Evolutionary conservation across 1,140 invertebrate genomes (phyloP).

Genomic region (Polyergus mexicanus): DNA sequence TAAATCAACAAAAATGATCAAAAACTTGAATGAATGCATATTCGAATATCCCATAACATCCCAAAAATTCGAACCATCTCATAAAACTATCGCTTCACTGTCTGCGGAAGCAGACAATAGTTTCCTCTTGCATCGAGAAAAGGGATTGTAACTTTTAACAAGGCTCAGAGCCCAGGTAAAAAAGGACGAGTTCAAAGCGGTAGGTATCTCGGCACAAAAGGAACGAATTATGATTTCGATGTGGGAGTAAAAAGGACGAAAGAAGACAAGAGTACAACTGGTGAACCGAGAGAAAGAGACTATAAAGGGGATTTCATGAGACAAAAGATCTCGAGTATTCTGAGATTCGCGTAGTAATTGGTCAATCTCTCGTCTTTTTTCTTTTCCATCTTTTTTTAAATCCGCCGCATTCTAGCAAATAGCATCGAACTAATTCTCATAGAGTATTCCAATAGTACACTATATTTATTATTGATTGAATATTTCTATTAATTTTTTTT

Average conservation of each 20-base stretch:
- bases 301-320: conserved; percentile 54
- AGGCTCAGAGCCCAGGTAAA: conserved; percentile 27
- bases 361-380: conserved; percentile 57
- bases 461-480: background rate
- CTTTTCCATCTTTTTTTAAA: background rate
- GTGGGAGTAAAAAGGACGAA: conserved; percentile 42
- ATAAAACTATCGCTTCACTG: background rate
- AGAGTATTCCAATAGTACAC: background rate
- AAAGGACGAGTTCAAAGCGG: conserved; percentile 42
- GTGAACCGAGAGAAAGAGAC: background rate
- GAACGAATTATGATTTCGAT: conserved; percentile 60
- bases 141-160: conserved; percentile 50
- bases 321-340: conserved; percentile 63
- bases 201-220: conserved; percentile 41
- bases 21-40: background rate
- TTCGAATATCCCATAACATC: too few species aligned
- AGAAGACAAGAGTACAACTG: conserved; percentile 10
- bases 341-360: conserved; percentile 68
- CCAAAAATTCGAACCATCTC: background rate
- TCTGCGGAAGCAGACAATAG: conserved; percentile 2
- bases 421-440: background rate
- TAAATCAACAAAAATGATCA: too few species aligned
- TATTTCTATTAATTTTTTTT: too few species aligned
- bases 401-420: background rate
- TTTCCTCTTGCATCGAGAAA: background rate